phyloP scores from a whole-genome alignment of 2,113 vertebrate genomes.

The Thryonomys swinderianus region DNA sequence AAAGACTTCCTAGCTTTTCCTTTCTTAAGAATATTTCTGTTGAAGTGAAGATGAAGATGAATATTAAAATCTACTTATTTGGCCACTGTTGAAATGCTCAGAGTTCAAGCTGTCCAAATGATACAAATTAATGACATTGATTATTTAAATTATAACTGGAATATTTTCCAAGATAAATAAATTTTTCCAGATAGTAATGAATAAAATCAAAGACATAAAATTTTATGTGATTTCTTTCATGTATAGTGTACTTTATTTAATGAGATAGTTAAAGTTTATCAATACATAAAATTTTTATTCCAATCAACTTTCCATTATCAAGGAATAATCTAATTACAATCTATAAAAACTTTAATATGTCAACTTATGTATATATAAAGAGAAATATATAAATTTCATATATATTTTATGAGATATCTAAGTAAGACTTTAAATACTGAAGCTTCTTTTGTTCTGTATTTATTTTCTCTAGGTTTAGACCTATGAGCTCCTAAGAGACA shows the following conservation, averaged over 20 bases:
- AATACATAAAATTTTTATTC: slow-evolving; percentile 9
- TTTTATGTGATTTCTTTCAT: slow-evolving; percentile 29
- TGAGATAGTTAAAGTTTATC: background rate
- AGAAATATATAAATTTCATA: background rate
- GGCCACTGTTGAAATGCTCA: background rate
- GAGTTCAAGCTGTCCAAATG: background rate
- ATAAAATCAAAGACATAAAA: background rate
- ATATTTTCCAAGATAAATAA: background rate
- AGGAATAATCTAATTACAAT: slow-evolving; percentile 28
- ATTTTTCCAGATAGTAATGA: slow-evolving; percentile 21
- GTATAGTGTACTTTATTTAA: background rate
- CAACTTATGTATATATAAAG: slow-evolving; percentile 4
- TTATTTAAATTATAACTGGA: slow-evolving; percentile 13
- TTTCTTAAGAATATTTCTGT: background rate
- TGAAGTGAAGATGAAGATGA: background rate
- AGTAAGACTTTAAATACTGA: slow-evolving; percentile 1
- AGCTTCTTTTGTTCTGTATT: background rate
- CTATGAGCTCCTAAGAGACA: background rate
- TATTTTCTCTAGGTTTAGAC: background rate
- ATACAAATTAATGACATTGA: background rate
- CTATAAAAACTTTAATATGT: background rate
- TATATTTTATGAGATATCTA: background rate
- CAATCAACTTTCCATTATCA: slow-evolving; percentile 5
- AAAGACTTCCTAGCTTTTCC: background rate
- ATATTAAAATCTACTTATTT: background rate